A percentile compares a stretch with the other conserved stretches of the same genome.
Evolutionary conservation across 1,140 invertebrate species (phyloP).

Genomic region (Heliconius hewitsoni): DNA sequence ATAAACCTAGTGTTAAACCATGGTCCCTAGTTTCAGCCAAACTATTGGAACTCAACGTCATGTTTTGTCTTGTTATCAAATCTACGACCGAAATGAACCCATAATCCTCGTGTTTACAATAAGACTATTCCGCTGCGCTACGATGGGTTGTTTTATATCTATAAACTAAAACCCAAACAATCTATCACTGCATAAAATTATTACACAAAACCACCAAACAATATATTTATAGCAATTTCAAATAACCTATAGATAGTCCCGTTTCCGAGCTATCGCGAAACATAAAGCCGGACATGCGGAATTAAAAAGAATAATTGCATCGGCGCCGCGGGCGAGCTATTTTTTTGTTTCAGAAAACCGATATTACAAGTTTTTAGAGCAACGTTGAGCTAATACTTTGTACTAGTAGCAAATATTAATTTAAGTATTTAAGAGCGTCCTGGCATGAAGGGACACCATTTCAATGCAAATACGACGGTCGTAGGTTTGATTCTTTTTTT

Average conservation of each 20-base stretch:
- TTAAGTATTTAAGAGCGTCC: neutral
- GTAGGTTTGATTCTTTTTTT: neutral
- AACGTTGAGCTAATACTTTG: neutral
- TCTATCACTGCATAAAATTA: too few relatives aligned
- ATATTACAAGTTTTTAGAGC: constrained; percentile 6
- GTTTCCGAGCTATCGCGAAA: constrained; percentile 42
- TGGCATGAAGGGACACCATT: neutral
- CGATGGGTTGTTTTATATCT: too few relatives aligned
- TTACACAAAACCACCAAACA: too few relatives aligned
- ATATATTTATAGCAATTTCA: constrained; percentile 42
- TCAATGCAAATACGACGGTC: neutral
- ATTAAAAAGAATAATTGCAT: constrained; percentile 45
- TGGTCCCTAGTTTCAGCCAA: too few relatives aligned
- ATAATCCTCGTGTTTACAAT: too few relatives aligned
- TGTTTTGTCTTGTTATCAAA: too few relatives aligned
- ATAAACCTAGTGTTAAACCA: too few relatives aligned
- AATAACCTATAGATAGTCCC: constrained; percentile 43
- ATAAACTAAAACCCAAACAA: too few relatives aligned
- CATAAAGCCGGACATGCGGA: constrained; percentile 44
- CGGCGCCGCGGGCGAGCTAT: constrained; percentile 34
- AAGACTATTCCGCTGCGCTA: too few relatives aligned
- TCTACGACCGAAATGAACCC: too few relatives aligned
- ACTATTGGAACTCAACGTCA: too few relatives aligned
- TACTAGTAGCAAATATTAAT: neutral
- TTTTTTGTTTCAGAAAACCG: constrained; percentile 6